A percentile compares a stretch with the other conserved stretches of the same genome.
Evolutionary conservation across 2,113 vertebrate genomes (phyloP).

Genomic region (Lynx canadensis): DNA sequence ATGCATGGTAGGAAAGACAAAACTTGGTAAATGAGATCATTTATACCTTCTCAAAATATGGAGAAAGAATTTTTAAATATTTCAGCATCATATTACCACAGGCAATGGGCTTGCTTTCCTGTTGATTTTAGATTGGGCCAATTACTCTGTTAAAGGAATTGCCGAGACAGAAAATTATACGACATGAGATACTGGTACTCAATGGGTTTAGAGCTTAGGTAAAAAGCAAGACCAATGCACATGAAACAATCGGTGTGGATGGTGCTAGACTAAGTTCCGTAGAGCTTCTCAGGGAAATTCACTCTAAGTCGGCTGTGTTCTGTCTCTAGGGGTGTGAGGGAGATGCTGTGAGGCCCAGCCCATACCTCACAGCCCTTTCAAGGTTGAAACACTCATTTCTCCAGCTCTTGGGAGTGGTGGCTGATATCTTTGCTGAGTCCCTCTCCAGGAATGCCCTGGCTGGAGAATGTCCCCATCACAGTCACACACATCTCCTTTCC

Average conservation of each 20-base stretch:
- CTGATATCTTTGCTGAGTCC: neutral
- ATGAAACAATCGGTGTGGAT: neutral
- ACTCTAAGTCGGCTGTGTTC: neutral
- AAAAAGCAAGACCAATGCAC: neutral
- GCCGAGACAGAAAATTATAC: neutral
- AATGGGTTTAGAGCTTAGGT: neutral
- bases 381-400: neutral
- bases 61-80: neutral
- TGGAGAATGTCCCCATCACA: neutral
- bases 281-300: neutral
- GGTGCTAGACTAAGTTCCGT: neutral
- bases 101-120: neutral
- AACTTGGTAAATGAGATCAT: neutral
- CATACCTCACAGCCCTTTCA: neutral
- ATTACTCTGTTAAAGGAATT: neutral
- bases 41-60: slow-evolving; percentile 5
- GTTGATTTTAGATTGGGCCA: neutral
- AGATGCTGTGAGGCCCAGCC: neutral
- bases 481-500: neutral
- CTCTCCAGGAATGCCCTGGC: neutral
- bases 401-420: neutral
- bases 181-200: neutral
- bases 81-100: neutral
- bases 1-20: neutral
- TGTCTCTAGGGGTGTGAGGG: neutral